phyloP scores from a whole-genome alignment of 2,888 invertebrate genomes.

The Cantharis rustica region DNA sequence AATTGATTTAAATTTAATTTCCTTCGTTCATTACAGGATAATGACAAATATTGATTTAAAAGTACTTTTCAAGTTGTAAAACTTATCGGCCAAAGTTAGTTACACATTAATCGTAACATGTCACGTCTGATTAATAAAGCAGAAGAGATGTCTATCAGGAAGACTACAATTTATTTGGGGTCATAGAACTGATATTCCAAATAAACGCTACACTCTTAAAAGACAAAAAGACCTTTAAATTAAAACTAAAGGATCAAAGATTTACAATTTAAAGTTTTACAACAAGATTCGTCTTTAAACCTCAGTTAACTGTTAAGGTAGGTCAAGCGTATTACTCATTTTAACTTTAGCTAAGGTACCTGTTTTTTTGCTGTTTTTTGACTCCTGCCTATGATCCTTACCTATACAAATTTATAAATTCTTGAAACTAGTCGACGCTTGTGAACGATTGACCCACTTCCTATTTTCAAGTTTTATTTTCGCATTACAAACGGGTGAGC shows the following conservation, averaged over 20 bases:
- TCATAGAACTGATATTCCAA: neutral
- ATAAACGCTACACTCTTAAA: neutral
- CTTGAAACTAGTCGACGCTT: neutral
- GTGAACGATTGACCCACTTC: too few relatives aligned
- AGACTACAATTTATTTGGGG: neutral
- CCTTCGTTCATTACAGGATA: neutral
- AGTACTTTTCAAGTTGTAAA: neutral
- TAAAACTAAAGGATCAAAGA: neutral
- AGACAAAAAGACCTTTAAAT: neutral
- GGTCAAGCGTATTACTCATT: neutral
- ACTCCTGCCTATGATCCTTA: too few relatives aligned
- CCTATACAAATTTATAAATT: neutral
- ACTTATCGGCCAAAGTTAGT: neutral
- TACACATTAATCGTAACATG: neutral
- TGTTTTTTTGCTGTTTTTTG: too few relatives aligned
- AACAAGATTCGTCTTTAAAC: neutral
- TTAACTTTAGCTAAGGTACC: neutral
- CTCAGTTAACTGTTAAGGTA: neutral
- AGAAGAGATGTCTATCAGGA: neutral
- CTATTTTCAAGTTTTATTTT: too few relatives aligned
- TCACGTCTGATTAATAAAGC: neutral
- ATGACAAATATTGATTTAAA: neutral
- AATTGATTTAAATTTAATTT: neutral
- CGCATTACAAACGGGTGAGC: too few relatives aligned
- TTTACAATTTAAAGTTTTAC: neutral